A percentile compares a stretch with the other conserved stretches of the same genome.
These are phyloP conservation scores for Disparrhopalites patrizii DNA, from an alignment of 2,888 invertebrate genomes.

Conservation along the genomic window DNA sequence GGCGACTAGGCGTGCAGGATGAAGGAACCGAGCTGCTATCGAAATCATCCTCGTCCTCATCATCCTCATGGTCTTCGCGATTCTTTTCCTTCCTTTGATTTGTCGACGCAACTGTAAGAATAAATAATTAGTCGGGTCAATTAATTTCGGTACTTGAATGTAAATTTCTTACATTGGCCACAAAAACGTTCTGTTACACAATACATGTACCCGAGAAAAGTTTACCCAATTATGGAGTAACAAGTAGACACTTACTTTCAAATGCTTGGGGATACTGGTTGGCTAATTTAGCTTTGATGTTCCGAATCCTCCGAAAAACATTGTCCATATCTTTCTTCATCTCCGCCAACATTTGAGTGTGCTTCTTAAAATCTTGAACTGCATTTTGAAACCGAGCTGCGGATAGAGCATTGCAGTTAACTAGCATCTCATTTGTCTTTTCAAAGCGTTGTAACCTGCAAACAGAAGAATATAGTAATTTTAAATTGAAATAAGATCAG, in stretches of 20 bases:
- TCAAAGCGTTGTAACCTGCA: slow-evolving; percentile 90
- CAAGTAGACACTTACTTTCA: slow-evolving; percentile 54
- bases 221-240: background rate
- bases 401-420: slow-evolving; percentile 93
- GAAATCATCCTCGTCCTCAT: slow-evolving; percentile 50
- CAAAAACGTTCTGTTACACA: background rate
- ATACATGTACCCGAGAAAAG: background rate
- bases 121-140: background rate
- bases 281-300: slow-evolving; percentile 70
- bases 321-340: slow-evolving; percentile 94
- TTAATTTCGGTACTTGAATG: background rate
- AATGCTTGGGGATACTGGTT: slow-evolving; percentile 54
- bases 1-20: slow-evolving; percentile 19
- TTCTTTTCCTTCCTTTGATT: slow-evolving; percentile 47
- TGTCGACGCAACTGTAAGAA: slow-evolving; percentile 38
- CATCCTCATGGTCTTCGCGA: slow-evolving; percentile 46
- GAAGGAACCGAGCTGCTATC: slow-evolving; percentile 22
- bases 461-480: slow-evolving; percentile 14
- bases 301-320: slow-evolving; percentile 85
- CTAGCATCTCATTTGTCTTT: slow-evolving; percentile 98
- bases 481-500: background rate
- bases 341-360: slow-evolving; percentile 77
- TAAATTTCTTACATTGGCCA: background rate
- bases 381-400: slow-evolving; percentile 80
- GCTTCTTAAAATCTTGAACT: slow-evolving; percentile 81